phyloP scores from a whole-genome alignment of 1,140 invertebrate species.

The Monochamus saltuarius region DNA sequence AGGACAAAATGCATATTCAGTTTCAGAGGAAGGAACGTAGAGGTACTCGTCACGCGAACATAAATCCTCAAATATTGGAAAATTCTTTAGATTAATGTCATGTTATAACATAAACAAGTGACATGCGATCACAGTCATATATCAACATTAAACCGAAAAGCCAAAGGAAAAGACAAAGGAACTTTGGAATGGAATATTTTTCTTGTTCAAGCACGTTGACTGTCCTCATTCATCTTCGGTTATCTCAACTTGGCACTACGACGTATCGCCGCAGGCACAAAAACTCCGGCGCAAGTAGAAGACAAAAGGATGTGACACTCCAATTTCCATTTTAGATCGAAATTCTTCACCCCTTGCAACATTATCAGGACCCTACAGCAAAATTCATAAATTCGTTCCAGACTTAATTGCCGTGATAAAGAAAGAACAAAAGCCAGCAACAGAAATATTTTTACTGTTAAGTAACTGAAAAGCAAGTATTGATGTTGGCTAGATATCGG shows the following conservation, averaged over 20 bases:
- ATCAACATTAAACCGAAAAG: constrained; percentile 26
- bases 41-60: constrained; percentile 15
- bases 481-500: constrained; percentile 26
- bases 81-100: constrained; percentile 24
- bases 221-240: constrained; percentile 45
- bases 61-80: constrained; percentile 30
- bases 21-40: not conserved
- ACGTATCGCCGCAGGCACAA: constrained; percentile 40
- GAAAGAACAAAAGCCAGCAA: constrained; percentile 19
- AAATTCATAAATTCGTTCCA: no score
- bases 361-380: constrained; percentile 31
- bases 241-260: constrained; percentile 43
- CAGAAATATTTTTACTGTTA: constrained; percentile 22
- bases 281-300: constrained; percentile 44
- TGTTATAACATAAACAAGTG: constrained; percentile 15
- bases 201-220: constrained; percentile 44
- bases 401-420: constrained; percentile 28
- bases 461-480: constrained; percentile 16
- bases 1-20: constrained; percentile 17
- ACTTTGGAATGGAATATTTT: constrained; percentile 41
- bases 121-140: constrained; percentile 19
- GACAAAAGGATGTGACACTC: constrained; percentile 51
- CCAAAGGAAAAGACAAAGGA: constrained; percentile 39
- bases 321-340: constrained; percentile 51
- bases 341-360: constrained; percentile 44